Percentiles rank a stretch among this genome's conserved stretches.
Evolutionary conservation across 2,797 vertebrate species (phyloP).

Genomic region (Tragelaphus eurycerus): DNA sequence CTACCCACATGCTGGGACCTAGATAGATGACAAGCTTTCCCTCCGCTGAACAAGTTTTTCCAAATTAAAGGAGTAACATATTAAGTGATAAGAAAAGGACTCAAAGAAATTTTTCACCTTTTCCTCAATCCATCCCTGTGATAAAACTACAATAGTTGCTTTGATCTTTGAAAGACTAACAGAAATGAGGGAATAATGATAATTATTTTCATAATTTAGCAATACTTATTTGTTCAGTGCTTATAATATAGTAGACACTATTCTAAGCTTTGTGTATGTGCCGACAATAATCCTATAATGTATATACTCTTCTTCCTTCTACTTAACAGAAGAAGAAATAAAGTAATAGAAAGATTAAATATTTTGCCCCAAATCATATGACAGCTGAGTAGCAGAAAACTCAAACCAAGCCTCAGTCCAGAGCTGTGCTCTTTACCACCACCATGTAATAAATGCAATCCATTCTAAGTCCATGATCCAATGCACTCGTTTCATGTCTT

Average conservation of each 20-base stretch:
- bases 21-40: not conserved
- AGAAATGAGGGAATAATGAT: not conserved
- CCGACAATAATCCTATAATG: not conserved
- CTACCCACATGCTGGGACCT: not conserved
- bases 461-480: not conserved
- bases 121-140: not conserved
- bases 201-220: not conserved
- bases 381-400: not conserved
- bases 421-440: not conserved
- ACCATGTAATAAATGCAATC: not conserved
- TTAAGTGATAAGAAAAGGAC: not conserved
- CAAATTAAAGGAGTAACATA: not conserved
- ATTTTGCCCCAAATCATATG: not conserved
- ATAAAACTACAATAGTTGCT: not conserved
- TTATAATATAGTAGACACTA: not conserved
- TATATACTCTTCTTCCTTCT: not conserved
- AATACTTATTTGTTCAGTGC: not conserved
- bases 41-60: not conserved
- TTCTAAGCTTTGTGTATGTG: not conserved
- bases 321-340: not conserved
- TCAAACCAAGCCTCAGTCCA: not conserved
- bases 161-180: not conserved
- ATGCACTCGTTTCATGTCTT: not conserved
- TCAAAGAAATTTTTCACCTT: not conserved
- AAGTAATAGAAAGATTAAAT: not conserved